A percentile compares a stretch with the other conserved stretches of the same genome.
phyloP scores from a whole-genome alignment of 1,140 invertebrate genomes.

The Phymastichus coffea region DNA sequence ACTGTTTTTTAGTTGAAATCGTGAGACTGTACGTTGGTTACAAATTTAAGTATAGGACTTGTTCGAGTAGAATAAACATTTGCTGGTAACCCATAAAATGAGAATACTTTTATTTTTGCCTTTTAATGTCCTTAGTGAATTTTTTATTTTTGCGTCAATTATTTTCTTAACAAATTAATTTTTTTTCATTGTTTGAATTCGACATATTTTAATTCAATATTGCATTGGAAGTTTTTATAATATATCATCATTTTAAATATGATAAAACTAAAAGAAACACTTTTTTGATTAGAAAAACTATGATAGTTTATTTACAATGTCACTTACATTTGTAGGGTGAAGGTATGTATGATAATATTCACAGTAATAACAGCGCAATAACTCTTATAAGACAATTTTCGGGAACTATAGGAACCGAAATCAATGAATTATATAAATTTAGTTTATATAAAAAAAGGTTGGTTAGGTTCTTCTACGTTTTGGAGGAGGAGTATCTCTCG shows the following conservation, averaged over 20 bases:
- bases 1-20: not conserved
- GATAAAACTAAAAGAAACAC: not conserved
- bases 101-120: constrained; percentile 21
- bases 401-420: constrained; percentile 23
- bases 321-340: constrained; percentile 27
- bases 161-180: too few species aligned
- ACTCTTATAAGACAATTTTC: constrained; percentile 16
- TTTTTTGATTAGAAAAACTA: constrained; percentile 24
- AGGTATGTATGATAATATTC: constrained; percentile 24
- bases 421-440: constrained; percentile 23
- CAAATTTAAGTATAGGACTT: too few species aligned
- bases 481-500: constrained; percentile 50
- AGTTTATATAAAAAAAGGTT: constrained; percentile 13
- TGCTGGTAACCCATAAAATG: constrained; percentile 35
- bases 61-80: constrained; percentile 40
- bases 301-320: constrained; percentile 32
- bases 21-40: not conserved
- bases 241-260: not conserved
- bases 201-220: not conserved
- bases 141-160: not conserved
- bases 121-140: too few species aligned
- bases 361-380: constrained; percentile 23
- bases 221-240: not conserved
- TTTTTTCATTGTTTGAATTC: too few species aligned
- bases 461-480: constrained; percentile 53